Conservation (phyloP, 2,797 vertebrate genomes). For the Varecia variegata region DNA sequence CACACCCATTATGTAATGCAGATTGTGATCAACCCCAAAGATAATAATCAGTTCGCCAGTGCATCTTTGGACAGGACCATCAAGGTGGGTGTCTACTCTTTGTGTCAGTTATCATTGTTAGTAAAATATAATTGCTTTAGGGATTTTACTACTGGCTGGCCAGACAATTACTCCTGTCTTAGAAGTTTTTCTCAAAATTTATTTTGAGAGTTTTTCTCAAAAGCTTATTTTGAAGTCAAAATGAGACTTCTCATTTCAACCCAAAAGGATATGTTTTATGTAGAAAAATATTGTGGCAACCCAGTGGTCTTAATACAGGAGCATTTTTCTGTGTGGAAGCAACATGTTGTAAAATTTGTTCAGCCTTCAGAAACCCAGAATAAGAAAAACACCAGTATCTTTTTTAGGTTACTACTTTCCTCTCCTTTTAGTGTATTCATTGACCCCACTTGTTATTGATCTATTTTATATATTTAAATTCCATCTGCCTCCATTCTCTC, state of each 20-base stretch:
- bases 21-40: constrained; percentile 99
- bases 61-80: constrained; percentile 97
- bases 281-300: background rate
- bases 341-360: background rate
- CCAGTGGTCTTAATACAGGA: background rate
- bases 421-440: background rate
- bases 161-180: constrained; percentile 4
- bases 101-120: background rate
- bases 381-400: background rate
- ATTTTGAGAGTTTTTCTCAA: background rate
- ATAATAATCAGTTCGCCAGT: constrained; percentile 99
- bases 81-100: constrained; percentile 86
- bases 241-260: constrained; percentile 21
- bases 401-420: background rate
- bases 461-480: constrained; percentile 40
- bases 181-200: constrained; percentile 8
- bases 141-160: background rate
- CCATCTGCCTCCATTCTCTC: background rate
- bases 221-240: constrained; percentile 42
- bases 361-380: background rate
- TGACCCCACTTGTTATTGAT: background rate
- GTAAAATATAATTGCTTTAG: background rate
- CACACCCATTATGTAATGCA: constrained; percentile 99
- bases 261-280: background rate
- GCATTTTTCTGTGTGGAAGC: background rate